Evolutionary conservation across 2,113 vertebrate species (phyloP), one percentile per base, ranked within the genome.

Genomic region (Clinocottus analis): DNA sequence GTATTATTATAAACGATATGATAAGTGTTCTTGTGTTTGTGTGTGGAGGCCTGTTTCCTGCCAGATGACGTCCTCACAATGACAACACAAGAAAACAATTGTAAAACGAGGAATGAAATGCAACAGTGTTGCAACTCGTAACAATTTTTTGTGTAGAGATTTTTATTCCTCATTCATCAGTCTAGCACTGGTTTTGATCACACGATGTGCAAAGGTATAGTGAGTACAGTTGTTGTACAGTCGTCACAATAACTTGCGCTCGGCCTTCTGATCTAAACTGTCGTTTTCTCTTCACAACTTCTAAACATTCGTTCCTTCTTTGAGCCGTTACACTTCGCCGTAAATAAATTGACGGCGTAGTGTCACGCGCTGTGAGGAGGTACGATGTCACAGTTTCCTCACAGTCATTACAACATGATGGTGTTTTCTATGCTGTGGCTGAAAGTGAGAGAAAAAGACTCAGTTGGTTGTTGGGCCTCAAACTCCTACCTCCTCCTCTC

Each of bases 1-100:
- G 33, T 67, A 17, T 59, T 67, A 17, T 59, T 27, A 33, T 47
- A 47, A 19, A 19, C 7, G 41, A 14, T 43, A 43, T 43, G 12
- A 43, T 43, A 14, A 3, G n/a, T 17, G 14, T 58, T 55, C 3
- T 4, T 63, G 59, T 45, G 47, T 53, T 60, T 29, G 53, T 69
- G 53, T 69, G 11, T 49, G 43, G 43, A 77, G 37, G 7, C 27
- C 9, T 49, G 17, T 83, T 77, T 53, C 75, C 21, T 55, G 3
- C 9, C 19, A 33, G 17, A 63, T 9, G 10, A 64, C 35, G 17
- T 49, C 27, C 5, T 45, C 10, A 7, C 6, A 49, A 55, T 25
- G 51, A 55, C 10, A 23, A 23, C 11, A 23, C n/a, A 10, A 53
- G 23, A 23, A 55, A 25, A 55, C 3, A 55, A 13, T 25, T 29